Evolutionary conservation across 2,113 vertebrate genomes (phyloP), one percentile per base, ranked within the genome.

Genomic region (Blennius ocellaris): DNA sequence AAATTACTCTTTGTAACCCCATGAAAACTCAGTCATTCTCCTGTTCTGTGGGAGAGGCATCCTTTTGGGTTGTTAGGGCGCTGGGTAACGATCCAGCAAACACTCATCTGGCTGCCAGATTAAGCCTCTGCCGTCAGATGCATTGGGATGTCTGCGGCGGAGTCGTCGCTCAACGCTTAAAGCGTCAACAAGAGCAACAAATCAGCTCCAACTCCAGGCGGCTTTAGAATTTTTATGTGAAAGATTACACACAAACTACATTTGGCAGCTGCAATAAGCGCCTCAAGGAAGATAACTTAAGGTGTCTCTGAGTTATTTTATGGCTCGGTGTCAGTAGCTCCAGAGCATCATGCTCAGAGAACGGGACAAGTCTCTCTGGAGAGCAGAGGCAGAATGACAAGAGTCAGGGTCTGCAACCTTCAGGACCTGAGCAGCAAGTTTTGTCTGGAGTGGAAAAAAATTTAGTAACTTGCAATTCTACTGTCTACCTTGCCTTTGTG

Each of bases 161-260:
- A 47, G 21, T 68, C 66, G 77, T 89, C 78, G 41, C 66, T 83
- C 73, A 77, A 8, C 14, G 56, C 71, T 87, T 66, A 76, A 76
- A 89, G 79, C 77, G 55, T 83, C 81, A 83, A 80, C 76, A 77
- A 53, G 38, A 73, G 67, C 82, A 73, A 75, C 85, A 89, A 88
- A 87, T 90, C 82, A 84, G 47, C 69, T 47, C 51, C 37, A 10
- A 81, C 54, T 71, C 57, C 0, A 17, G 77, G 87, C 83, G 74
- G 82, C 69, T 65, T 83, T 68, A 37, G 30, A 76, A 70, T 65
- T 83, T 82, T 68, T 68, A 72, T 72, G 73, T 77, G 79, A 85
- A 86, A 81, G 70, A 83, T 87, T 74, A 63, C 73, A 74, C 6
- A 15, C n/a, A 8, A 78, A 84, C 81, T 63, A 83, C 77, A 82